Base-by-base conservation (phyloP, 2,113 vertebrate species). In the Chlorodrepanis virens region DNA sequence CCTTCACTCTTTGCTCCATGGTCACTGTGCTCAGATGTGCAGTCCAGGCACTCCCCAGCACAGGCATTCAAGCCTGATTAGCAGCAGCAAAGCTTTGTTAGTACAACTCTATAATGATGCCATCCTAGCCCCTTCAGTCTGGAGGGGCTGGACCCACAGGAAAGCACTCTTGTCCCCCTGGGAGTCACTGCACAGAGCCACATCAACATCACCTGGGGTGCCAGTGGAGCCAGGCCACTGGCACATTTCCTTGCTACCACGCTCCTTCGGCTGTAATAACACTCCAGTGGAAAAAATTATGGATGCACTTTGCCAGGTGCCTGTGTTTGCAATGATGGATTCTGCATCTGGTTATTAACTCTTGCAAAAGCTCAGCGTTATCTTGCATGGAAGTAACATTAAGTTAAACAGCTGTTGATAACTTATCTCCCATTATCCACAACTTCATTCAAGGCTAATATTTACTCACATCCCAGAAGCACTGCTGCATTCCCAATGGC, bases 401-500 rank as follows among this genome's bases (percentile, higher is more conserved):
- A 90, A 83, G 94, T 85, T 96, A 97, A 97, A 71, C 89, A 95
- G 81, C 78, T 94, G 87, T 90, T 94, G 95, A 90, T 85, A 96
- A 91, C 87, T 91, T 95, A 96, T 95, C 87, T 95, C 61, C 69
- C 74, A 68, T 87, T 91, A 95, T 83, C 84, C 77, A 6, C 0
- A 0, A 22, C 70, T 90, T 70, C 91, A 69, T 83, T 91, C 78
- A 57, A 50, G 61, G 78, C 65, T 57, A 87, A 5, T 91, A 89
- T 95, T 94, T 93, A 89, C 89, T 94, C 49, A 45, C 40, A 71
- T 71, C 61, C 77, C 75, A 70, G 65, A 61, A 78, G 25, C 10
- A 2, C 8, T 1, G 5, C 84, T 85, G n/a, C 37, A 39, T 59
- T 91, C 74, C 93, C 67, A 65, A 27, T 0, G 8, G 35, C 29